phyloP scores from a whole-genome alignment of 2,113 vertebrate species.

The Cebidichthys violaceus region DNA sequence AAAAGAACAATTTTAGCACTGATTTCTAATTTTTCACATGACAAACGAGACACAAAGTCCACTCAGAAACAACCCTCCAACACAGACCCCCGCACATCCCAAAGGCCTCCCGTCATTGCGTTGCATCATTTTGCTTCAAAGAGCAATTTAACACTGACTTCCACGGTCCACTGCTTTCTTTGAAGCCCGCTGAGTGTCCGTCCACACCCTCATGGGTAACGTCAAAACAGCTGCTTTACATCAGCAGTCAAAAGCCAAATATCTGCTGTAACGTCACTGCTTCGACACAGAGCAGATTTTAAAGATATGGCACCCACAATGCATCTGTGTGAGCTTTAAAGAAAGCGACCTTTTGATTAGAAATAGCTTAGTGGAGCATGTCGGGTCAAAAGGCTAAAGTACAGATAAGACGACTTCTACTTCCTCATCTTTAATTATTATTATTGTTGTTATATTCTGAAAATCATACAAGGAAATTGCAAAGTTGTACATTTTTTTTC shows the following conservation, averaged over 20 bases:
- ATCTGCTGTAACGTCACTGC: constrained; percentile 53
- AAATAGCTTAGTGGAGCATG: not conserved
- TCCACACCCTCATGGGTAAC: constrained; percentile 34
- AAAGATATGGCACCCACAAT: constrained; percentile 25
- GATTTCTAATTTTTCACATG: constrained; percentile 13
- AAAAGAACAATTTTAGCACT: constrained; percentile 4
- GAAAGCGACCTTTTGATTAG: constrained; percentile 8
- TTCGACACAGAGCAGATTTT: constrained; percentile 29
- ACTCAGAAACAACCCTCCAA: not conserved
- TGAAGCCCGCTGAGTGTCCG: constrained; percentile 21
- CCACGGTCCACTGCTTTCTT: not conserved
- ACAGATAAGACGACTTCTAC: not conserved
- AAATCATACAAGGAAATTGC: not conserved
- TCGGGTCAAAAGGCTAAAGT: not conserved
- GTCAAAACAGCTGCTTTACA: constrained; percentile 62
- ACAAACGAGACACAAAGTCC: not conserved
- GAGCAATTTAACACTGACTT: not conserved
- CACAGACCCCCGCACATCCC: not conserved
- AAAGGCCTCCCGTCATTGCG: not conserved
- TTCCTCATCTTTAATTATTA: not conserved
- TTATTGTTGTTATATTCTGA: not conserved
- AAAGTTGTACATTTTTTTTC: not conserved
- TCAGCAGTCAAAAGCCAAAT: constrained; percentile 46
- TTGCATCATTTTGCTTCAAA: constrained; percentile 3
- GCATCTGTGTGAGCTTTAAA: not conserved